Evolutionary conservation across 2,113 vertebrate genomes (phyloP), one percentile per base, ranked within the genome.

Genomic region (Gymnarchus niloticus): DNA sequence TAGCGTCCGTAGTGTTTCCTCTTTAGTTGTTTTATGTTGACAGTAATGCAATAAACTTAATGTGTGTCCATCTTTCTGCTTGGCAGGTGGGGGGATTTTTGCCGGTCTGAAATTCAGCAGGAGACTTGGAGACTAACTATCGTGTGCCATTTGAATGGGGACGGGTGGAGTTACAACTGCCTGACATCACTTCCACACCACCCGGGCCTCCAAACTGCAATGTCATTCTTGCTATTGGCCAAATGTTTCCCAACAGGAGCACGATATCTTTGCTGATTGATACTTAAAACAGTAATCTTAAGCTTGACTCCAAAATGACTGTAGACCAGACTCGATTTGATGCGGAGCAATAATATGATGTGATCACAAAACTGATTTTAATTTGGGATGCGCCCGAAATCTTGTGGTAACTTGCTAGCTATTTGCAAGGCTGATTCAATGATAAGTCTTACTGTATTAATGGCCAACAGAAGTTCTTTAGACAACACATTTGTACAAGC

Each of bases 41-140:
- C 54, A 49, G 0, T n/a, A 7, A 82, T 82, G 80, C 2, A 56
- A 8, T 54, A 25, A 5, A 19, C 3, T 14, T 25, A 12, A 82
- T 14, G 14, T 10, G 1, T 49, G 7, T 57, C 83, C 52, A 33
- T 81, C n/a, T 87, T 89, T 25, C 69, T 88, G 41, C 51, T 61
- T 57, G 17, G 12, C 88, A 95, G 93, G 93, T 89, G 93, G 93
- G 0, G 93, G 93, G 0, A 76, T 94, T 84, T 94, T 89, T 80
- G 93, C 91, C 2, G 10, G 8, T 2, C 86, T 94, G 87, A 93
- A 91, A 87, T 93, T 56, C 87, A 90, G 81, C 7, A 88, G 90
- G 8, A 93, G 2, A 86, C 25, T 92, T 78, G 73, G 83, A 4
- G 19, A n/a, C 52, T 80, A 85, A 37, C 25, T 21, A 37, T 73